Base-by-base conservation (phyloP, 2,797 vertebrate genomes). In the Acipenser transmontanus region DNA sequence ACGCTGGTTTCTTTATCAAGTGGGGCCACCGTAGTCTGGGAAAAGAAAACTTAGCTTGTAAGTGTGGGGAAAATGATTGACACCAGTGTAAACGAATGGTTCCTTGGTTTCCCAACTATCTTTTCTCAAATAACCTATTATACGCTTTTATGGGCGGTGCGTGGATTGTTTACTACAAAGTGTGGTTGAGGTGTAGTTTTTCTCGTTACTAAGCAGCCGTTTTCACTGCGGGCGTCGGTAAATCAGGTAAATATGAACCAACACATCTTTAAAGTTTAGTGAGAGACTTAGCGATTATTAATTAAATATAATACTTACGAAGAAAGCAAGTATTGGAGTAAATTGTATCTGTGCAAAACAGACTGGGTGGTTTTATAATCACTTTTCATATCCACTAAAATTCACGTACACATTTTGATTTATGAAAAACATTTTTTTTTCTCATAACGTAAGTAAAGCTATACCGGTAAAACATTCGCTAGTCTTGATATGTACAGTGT, bases 121-220 rank as follows among this genome's bases (percentile, higher is more conserved):
- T 6, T 54, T 34, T 34, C 34, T 34, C 34, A 34, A 34, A 34
- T 34, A 34, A 34, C 34, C 34, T 34, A 34, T 34, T 34, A 34
- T 34, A 34, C 34, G 34, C 34, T 34, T 34, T 34, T 34, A 34
- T 34, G 34, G 34, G 34, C 34, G 34, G 34, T 34, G 34, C 34
- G 34, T 34, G 34, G 34, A 34, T 34, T 34, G 34, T 8, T 11
- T 50, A 49, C 14, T 5, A 56, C 62, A 67, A 79, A 54, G 86
- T 62, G 85, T 61, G 83, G 82, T 80, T n/a, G 81, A 73, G 64
- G 20, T 6, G 75, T 81, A 78, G 87, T 80, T 85, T 81, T 52
- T 59, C 13, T 68, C 68, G 90, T 91, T 88, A 85, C 90, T 76
- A 87, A 73, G 89, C 87, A 91, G 86, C 88, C 8, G 8, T 54